Percentiles rank a stretch among this genome's conserved stretches.
These are phyloP conservation scores for Leistus spinibarbis DNA, from an alignment of 2,888 invertebrate species.

Conservation along the genomic window DNA sequence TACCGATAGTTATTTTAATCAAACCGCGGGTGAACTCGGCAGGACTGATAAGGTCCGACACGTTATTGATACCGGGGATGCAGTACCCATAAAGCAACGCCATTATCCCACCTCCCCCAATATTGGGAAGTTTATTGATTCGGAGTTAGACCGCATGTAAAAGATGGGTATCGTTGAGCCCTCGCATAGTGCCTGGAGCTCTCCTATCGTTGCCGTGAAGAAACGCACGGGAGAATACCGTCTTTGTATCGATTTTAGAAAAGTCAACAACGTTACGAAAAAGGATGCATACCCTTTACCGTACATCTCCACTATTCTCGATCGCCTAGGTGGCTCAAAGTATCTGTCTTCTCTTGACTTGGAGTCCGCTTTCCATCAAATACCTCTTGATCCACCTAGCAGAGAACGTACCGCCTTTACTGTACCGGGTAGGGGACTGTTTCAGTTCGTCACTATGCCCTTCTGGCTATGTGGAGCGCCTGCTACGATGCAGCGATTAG, in stretches of 20 bases:
- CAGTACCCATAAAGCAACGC: conserved; percentile 36
- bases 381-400: too few relatives aligned
- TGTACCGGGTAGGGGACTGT: too few relatives aligned
- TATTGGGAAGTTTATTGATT: conserved; percentile 34
- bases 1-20: too few relatives aligned
- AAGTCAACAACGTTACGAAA: conserved; percentile 46
- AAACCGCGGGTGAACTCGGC: too few relatives aligned
- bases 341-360: too few relatives aligned
- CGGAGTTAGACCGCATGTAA: conserved; percentile 49
- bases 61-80: too few relatives aligned
- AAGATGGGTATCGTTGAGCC: conserved; percentile 46
- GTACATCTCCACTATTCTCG: conserved; percentile 43
- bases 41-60: too few relatives aligned
- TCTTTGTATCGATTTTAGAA: conserved; percentile 47
- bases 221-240: conserved; percentile 45
- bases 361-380: too few relatives aligned
- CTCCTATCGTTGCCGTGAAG: conserved; percentile 45
- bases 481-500: too few relatives aligned
- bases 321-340: conserved; percentile 43
- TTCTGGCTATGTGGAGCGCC: too few relatives aligned
- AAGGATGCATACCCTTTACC: conserved; percentile 42
- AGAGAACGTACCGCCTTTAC: too few relatives aligned
- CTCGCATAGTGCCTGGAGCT: conserved; percentile 46
- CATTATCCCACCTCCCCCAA: conserved; percentile 39
- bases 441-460: too few relatives aligned